These are phyloP conservation scores for Manis crassicaudata DNA, from an alignment of 2,797 vertebrate species.

Conservation along the genomic window DNA sequence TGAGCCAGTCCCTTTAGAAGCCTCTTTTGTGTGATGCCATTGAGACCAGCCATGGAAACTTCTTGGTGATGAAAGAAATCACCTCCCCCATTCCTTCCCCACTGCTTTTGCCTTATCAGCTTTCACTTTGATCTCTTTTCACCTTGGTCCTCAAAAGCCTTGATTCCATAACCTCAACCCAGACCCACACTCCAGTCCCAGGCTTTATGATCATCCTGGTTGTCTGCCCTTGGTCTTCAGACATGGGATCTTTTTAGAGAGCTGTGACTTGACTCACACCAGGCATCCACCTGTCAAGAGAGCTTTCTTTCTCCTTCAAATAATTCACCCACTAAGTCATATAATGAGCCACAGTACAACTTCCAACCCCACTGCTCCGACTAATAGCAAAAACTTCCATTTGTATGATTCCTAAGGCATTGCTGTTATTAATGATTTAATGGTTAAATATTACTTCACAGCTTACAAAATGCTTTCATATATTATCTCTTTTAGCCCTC, in stretches of 20 bases:
- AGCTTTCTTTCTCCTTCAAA: neutral
- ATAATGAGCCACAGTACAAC: neutral
- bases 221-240: neutral
- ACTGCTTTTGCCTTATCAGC: neutral
- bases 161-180: neutral
- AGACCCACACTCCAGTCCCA: neutral
- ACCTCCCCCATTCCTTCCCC: neutral
- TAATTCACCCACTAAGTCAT: neutral
- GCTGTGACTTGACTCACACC: neutral
- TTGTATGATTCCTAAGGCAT: neutral
- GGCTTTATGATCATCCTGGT: neutral
- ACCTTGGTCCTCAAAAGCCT: neutral
- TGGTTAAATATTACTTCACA: neutral
- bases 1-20: neutral
- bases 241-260: neutral
- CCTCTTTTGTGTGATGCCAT: neutral
- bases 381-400: neutral
- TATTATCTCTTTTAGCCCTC: neutral
- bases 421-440: neutral
- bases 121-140: neutral
- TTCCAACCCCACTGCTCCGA: neutral
- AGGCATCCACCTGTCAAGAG: neutral
- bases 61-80: neutral
- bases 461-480: neutral
- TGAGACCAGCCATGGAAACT: neutral